Base-by-base conservation (phyloP, 1,140 invertebrate genomes). In the Sinonovacula constricta region DNA sequence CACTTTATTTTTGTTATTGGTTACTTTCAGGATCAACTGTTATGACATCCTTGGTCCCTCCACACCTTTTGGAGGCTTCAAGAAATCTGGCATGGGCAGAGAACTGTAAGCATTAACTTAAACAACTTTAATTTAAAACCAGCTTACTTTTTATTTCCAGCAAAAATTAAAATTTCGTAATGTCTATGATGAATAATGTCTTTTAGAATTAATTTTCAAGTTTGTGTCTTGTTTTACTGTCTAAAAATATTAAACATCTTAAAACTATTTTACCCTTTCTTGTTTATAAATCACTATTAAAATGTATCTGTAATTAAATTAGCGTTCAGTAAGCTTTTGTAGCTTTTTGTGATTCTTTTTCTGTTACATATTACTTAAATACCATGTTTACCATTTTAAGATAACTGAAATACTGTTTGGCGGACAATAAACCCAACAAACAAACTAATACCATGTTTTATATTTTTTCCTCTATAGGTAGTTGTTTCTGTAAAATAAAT, bases 11-110 rank as follows among this genome's bases (percentile, higher is more conserved):
- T 3, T 33, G 26, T 39, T 68, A 39, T 34, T 36, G 60, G 49
- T 65, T 28, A 63, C 57, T 78, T 84, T 34, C 59, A 95, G 95
- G 95, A 92, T 97, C 0, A 97, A 97, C 86, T 95, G 95, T 85
- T 97, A 95, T 82, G 94, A 95, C 85, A 92, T 93, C 31, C 92
- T 95, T 1, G 90, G 92, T 31, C 92, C 94, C 10, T 95, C 96
- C 87, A 93, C 94, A 56, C 96, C 96, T 51, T 97, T 97, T 90
- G 96, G 96, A 56, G 96, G 96, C 34, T 97, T 93, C 87, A 97
- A 97, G 89, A 93, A 94, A 86, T 96, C 95, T 53, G 97, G 97
- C 14, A 93, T 96, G 83, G 97, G 97, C 22, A 93, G 97, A 85
- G 97, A 98, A 92, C 93, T 97, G 89, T 95, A 92, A 93, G 93